phyloP scores from a whole-genome alignment of 2,113 vertebrate species.

The Romanogobio albipinnatus region DNA sequence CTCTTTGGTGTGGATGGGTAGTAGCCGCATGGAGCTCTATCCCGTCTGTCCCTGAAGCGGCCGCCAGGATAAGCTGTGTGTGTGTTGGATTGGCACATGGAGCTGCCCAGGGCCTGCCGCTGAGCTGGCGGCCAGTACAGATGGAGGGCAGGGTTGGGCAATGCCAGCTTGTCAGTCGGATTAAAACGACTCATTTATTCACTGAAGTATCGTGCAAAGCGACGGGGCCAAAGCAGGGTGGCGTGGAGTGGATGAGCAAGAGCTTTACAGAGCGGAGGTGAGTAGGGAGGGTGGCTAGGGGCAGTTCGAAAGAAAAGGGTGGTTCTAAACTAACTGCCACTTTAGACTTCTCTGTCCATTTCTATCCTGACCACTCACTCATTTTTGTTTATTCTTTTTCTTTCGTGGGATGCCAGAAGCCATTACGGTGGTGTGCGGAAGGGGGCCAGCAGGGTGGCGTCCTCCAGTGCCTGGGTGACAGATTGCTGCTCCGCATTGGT shows the following conservation, averaged over 20 bases:
- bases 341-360: conserved; percentile 60
- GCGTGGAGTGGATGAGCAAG: conserved; percentile 70
- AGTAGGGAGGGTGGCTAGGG: conserved; percentile 55
- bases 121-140: conserved; percentile 90
- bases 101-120: conserved; percentile 81
- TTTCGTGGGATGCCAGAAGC: conserved; percentile 92
- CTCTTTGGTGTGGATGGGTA: conserved; percentile 79
- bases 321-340: conserved; percentile 64
- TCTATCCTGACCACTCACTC: conserved; percentile 70
- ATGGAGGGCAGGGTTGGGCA: conserved; percentile 98
- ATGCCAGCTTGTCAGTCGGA: conserved; percentile 99
- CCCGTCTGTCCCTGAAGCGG: conserved; percentile 84
- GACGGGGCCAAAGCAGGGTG: conserved; percentile 87
- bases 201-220: conserved; percentile 96
- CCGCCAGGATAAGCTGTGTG: conserved; percentile 83
- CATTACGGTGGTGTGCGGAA: conserved; percentile 96
- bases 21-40: conserved; percentile 79
- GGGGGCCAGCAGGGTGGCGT: conserved; percentile 93
- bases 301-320: conserved; percentile 73
- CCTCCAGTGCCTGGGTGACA: conserved; percentile 94
- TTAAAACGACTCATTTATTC: conserved; percentile 99
- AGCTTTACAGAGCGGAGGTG: conserved; percentile 60
- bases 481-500: conserved; percentile 95
- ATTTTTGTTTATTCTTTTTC: conserved; percentile 71
- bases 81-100: conserved; percentile 82